A percentile compares a stretch with the other conserved stretches of the same genome.
phyloP scores from a whole-genome alignment of 1,140 invertebrate species.

The Cyphomyrmex costatus region DNA sequence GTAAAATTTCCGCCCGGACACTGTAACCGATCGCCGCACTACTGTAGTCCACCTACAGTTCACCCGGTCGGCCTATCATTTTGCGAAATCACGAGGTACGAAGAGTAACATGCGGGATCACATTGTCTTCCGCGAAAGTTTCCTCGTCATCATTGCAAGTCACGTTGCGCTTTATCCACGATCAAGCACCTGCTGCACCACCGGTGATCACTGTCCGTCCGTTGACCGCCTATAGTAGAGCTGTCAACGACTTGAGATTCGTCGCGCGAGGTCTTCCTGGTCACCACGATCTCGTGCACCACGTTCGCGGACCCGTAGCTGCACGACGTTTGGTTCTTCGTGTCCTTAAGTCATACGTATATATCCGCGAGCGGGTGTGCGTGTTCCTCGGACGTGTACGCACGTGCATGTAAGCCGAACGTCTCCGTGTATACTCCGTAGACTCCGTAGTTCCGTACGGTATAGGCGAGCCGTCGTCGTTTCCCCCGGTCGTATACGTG shows the following conservation, averaged over 20 bases:
- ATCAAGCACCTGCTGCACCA: conserved; percentile 65
- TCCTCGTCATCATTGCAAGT: conserved; percentile 42
- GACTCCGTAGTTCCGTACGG: conserved; percentile 39
- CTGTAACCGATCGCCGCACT: conserved; percentile 23
- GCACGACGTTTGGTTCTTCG: conserved; percentile 66
- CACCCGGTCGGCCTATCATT: conserved; percentile 41
- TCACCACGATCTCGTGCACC: conserved; percentile 43
- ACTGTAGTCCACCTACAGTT: conserved; percentile 40
- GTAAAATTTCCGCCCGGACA: conserved; percentile 44
- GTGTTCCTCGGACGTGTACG: conserved; percentile 38
- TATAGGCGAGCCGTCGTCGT: conserved; percentile 41
- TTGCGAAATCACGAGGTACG: conserved; percentile 20
- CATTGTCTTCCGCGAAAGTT: conserved; percentile 69
- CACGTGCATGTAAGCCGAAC: conserved; percentile 59
- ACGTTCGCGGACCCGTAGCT: conserved; percentile 62
- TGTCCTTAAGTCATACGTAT: conserved; percentile 67
- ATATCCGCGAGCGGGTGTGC: conserved; percentile 56
- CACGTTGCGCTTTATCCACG: conserved; percentile 50
- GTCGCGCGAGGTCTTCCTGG: conserved; percentile 51
- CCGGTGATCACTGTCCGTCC: conserved; percentile 53
- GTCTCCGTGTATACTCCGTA: conserved; percentile 63
- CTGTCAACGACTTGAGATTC: conserved; percentile 26
- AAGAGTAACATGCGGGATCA: conserved; percentile 42
- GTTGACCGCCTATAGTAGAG: conserved; percentile 23
- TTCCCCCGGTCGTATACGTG: conserved; percentile 62